Evolutionary conservation across 1,140 invertebrate species (phyloP), one percentile per base, ranked within the genome.

Genomic region (Sesamia nonagrioides): DNA sequence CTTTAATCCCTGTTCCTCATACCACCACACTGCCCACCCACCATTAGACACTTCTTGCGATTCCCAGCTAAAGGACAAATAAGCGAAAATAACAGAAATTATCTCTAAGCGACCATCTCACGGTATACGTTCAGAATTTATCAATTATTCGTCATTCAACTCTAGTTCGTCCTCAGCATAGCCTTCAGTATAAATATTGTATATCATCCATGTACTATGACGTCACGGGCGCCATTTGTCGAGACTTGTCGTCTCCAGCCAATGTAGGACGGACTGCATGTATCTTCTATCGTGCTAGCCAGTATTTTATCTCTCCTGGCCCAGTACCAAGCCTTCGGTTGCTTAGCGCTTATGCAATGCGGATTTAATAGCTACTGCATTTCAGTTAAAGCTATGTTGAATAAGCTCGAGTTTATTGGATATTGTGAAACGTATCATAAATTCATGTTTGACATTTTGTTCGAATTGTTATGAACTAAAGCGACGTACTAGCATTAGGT

Each of bases 141-240:
- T 52, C 6, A 52, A 7, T 6, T 52, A 63, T 63, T 63, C 60
- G 7, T n/a, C 17, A 7, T 42, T n/a, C n/a, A 63, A 42, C 42
- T 40, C 60, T 42, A 63, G 60, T 21, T 40, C 21, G 37, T 9
- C 17, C 60, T 11, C 54, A 56, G 27, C 21, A 58, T 33, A 58
- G 35, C 60, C 60, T 63, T 63, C 35, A 63, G 60, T 40, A 63
- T n/a, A n/a, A n/a, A n/a, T n/a, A n/a, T n/a, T n/a, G n/a, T n/a
- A n/a, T 63, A 40, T 63, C 17, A 27, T 27, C 17, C 35, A 66
- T 42, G 18, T 15, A 1, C 18, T 11, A 13, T 68, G 63, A 68
- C 63, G 63, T 68, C 63, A 68, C 42, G 40, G 63, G 63, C 63
- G 63, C 63, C 63, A 15, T 68, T 13, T 27, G 63, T 68, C 63